Evolutionary conservation across 2,797 vertebrate genomes (phyloP).

Genomic region (Micrastur ruficollis): DNA sequence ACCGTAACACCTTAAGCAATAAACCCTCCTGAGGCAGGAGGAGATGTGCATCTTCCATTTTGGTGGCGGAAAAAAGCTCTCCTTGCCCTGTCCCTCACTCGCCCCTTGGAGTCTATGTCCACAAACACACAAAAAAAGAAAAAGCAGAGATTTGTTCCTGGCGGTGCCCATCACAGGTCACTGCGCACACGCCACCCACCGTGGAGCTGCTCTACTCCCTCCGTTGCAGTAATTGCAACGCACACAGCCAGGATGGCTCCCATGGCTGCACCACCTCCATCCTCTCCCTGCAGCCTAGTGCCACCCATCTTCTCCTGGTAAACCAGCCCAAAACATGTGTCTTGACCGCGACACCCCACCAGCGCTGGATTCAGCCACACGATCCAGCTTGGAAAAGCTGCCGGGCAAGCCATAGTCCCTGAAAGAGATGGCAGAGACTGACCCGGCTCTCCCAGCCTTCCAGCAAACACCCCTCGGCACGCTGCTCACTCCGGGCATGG

Average conservation of each 20-base stretch:
- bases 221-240: accelerated
- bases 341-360: not conserved
- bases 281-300: not conserved
- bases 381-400: not conserved
- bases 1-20: not conserved
- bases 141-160: not conserved
- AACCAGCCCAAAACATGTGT: not conserved
- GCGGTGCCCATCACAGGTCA: not conserved
- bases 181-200: not conserved
- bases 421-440: not conserved
- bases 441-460: not conserved
- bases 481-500: accelerated
- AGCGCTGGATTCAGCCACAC: not conserved
- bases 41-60: not conserved
- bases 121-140: not conserved
- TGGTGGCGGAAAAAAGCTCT: not conserved
- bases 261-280: not conserved
- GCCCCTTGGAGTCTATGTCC: not conserved
- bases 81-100: accelerated
- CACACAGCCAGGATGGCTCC: not conserved
- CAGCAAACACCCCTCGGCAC: not conserved
- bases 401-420: accelerated
- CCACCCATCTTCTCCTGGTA: not conserved
- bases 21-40: not conserved
- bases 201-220: not conserved